Evolutionary conservation across 2,113 vertebrate genomes (phyloP).

Genomic region (Siniperca knerii): DNA sequence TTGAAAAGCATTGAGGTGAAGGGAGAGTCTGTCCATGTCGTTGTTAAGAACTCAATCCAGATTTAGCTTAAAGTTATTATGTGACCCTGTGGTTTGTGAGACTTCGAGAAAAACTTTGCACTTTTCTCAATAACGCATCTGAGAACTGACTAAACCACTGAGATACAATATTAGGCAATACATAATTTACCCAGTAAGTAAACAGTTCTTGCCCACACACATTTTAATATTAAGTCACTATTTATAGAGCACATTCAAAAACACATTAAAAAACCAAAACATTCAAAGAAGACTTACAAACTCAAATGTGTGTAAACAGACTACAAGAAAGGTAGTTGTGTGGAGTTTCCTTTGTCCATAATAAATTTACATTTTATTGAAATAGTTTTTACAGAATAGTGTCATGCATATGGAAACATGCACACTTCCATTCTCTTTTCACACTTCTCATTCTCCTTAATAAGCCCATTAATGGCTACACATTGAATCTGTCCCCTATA

Average conservation of each 20-base stretch:
- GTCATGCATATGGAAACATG: not conserved
- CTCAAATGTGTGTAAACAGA: not conserved
- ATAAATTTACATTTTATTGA: not conserved
- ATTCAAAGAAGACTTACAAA: not conserved
- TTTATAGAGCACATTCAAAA: not conserved
- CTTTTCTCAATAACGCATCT: not conserved
- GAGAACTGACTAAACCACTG: not conserved
- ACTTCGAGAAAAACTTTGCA: not conserved
- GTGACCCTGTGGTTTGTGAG: not conserved
- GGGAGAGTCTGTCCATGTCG: not conserved
- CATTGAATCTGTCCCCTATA: not conserved
- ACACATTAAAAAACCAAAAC: not conserved
- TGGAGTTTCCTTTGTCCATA: not conserved
- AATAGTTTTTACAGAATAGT: not conserved
- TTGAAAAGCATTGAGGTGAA: not conserved
- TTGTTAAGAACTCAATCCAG: not conserved
- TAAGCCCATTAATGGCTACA: not conserved
- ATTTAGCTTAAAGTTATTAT: not conserved
- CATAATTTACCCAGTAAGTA: not conserved
- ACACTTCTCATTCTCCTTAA: not conserved
- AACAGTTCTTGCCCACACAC: conserved; percentile 5
- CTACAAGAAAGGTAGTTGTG: too few relatives aligned
- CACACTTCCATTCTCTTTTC: not conserved
- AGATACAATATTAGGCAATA: not conserved
- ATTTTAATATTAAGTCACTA: not conserved